phyloP scores from a whole-genome alignment of 64 coral and sea anemone species.

The Porites lutea region DNA sequence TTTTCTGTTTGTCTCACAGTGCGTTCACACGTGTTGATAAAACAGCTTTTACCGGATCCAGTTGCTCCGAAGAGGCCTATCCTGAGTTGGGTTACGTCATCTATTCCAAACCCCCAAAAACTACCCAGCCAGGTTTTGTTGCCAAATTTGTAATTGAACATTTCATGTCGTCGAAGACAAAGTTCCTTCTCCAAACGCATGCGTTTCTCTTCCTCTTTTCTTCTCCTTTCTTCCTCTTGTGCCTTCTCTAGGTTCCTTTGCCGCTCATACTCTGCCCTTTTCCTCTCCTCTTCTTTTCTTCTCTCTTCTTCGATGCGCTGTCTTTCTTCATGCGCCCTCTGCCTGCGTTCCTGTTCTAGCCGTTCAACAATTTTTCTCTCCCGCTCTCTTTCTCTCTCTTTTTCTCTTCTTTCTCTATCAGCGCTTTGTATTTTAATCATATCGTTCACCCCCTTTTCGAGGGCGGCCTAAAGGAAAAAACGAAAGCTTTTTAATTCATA shows the following conservation, averaged over 20 bases:
- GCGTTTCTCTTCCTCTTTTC: not conserved
- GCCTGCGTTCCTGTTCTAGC: not conserved
- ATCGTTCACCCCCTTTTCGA: too few relatives aligned
- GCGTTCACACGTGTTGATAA: conserved; percentile 81
- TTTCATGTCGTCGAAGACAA: conserved; percentile 12
- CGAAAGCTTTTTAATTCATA: not conserved
- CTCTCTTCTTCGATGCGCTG: conserved; percentile 16
- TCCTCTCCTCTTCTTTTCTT: conserved; percentile 15
- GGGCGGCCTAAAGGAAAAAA: not conserved
- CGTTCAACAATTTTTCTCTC: not conserved
- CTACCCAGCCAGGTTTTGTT: conserved; percentile 68
- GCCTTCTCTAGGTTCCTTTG: conserved; percentile 9
- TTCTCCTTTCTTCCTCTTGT: not conserved
- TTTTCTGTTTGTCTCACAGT: conserved; percentile 49
- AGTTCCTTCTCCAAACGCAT: conserved; percentile 55
- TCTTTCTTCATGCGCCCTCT: conserved; percentile 18
- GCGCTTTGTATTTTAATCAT: too few relatives aligned
- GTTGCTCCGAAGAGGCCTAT: conserved; percentile 85
- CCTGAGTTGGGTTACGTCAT: conserved; percentile 64
- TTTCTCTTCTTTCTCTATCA: too few relatives aligned
- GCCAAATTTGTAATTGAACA: conserved; percentile 81
- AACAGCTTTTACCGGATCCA: conserved; percentile 86
- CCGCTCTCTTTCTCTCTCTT: not conserved
- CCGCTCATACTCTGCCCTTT: not conserved
- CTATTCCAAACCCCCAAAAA: conserved; percentile 56